Evolutionary conservation across 1,140 invertebrate genomes (phyloP).

Genomic region (Drosophila bipectinata): DNA sequence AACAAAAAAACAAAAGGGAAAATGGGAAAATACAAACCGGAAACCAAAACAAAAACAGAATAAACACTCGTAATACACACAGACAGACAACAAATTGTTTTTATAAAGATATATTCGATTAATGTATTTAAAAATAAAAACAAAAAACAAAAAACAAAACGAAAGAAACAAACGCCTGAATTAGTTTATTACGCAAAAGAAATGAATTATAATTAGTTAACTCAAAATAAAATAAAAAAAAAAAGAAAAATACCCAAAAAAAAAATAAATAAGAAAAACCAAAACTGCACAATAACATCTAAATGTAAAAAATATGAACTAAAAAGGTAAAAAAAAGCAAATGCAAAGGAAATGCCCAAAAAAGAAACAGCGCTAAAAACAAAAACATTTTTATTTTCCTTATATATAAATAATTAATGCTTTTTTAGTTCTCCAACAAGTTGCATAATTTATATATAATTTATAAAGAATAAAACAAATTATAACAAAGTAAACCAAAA

Average conservation of each 20-base stretch:
- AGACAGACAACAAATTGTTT: conserved; percentile 74
- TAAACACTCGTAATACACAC: conserved; percentile 55
- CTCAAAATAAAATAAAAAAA: conserved; percentile 41
- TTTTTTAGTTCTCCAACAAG: conserved; percentile 81
- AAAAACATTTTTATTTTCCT: conserved; percentile 75
- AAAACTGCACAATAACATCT: conserved; percentile 81
- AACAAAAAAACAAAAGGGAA: conserved; percentile 22
- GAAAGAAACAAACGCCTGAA: conserved; percentile 75
- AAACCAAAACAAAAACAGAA: conserved; percentile 19
- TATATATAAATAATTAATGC: conserved; percentile 83
- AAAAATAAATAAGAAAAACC: conserved; percentile 29
- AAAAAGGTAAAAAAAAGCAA: conserved; percentile 57
- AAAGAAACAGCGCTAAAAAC: conserved; percentile 40
- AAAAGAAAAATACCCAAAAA: conserved; percentile 42
- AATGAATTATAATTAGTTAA: conserved; percentile 49
- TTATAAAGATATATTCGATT: conserved; percentile 77
- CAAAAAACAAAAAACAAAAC: conserved; percentile 43
- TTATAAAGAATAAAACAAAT: conserved; percentile 57
- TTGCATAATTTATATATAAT: conserved; percentile 81
- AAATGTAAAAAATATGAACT: conserved; percentile 78
- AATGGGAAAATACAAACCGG: conserved; percentile 2
- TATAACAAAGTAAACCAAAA: conserved; percentile 54
- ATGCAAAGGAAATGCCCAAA: conserved; percentile 53
- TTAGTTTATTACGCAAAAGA: conserved; percentile 77
- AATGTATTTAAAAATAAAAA: conserved; percentile 58